A percentile compares a stretch with the other conserved stretches of the same genome.
Evolutionary conservation across 2,888 invertebrate genomes (phyloP).

Genomic region (Polydrusus pterygomalis): DNA sequence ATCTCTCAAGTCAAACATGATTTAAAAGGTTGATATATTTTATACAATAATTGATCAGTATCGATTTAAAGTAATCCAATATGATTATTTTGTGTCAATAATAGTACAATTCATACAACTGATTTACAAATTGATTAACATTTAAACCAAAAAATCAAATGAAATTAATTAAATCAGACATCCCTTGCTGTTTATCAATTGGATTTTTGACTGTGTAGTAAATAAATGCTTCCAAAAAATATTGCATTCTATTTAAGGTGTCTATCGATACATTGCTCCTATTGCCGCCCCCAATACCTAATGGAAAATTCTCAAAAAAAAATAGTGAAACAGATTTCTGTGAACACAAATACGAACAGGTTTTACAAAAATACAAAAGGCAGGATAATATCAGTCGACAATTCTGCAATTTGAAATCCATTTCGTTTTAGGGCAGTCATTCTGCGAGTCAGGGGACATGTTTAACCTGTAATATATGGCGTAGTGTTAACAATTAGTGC

Average conservation of each 20-base stretch:
- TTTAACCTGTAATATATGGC: constrained; percentile 62
- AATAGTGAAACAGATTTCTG: neutral
- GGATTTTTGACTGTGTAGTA: too few relatives aligned
- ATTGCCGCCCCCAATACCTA: neutral
- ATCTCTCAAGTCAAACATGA: too few relatives aligned
- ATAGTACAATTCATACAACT: too few relatives aligned
- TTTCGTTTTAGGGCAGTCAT: constrained; percentile 50
- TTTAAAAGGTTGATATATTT: too few relatives aligned
- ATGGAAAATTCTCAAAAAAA: too few relatives aligned
- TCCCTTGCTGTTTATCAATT: too few relatives aligned
- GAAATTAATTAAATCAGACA: too few relatives aligned
- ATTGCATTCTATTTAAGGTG: neutral
- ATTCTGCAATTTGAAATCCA: constrained; percentile 53
- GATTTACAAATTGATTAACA: too few relatives aligned
- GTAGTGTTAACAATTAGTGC: constrained; percentile 64
- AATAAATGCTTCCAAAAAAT: neutral
- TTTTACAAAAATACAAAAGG: constrained; percentile 44
- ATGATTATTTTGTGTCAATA: too few relatives aligned
- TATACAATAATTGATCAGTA: too few relatives aligned
- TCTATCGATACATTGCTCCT: neutral
- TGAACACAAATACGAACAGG: constrained; percentile 25
- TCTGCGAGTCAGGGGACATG: constrained; percentile 48
- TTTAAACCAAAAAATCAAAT: too few relatives aligned
- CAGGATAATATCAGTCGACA: constrained; percentile 39
- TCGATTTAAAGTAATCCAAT: too few relatives aligned